A percentile compares a stretch with the other conserved stretches of the same genome.
These are phyloP conservation scores for Cheumatopsyche charites DNA, from an alignment of 1,140 invertebrate species.

Conservation along the genomic window DNA sequence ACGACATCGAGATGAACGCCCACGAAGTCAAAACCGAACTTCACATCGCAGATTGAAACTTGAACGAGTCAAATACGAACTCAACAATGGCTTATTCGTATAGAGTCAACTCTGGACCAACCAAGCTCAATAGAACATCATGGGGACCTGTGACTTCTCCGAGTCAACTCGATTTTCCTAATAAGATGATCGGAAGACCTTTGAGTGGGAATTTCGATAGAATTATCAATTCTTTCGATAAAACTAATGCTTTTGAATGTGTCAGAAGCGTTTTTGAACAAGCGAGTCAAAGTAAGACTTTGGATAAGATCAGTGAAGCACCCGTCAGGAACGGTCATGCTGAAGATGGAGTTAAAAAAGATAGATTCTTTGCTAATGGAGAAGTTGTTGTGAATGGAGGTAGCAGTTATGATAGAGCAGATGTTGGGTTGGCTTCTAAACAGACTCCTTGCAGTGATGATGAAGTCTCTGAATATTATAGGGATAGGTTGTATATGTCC, in stretches of 20 bases:
- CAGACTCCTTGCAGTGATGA: constrained; percentile 67
- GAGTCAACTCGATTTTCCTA: constrained; percentile 50
- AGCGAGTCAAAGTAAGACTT: constrained; percentile 34
- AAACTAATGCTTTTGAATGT: constrained; percentile 60
- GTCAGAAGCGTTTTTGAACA: constrained; percentile 55
- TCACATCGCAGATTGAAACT: background rate
- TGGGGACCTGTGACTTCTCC: constrained; percentile 68
- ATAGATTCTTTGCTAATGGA: constrained; percentile 52
- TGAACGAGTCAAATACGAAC: background rate
- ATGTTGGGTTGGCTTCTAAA: constrained; percentile 59
- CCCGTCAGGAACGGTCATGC: background rate
- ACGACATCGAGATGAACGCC: background rate
- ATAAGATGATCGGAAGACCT: constrained; percentile 55
- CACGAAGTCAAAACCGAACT: background rate
- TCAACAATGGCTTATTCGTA: constrained; percentile 64
- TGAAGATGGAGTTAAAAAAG: constrained; percentile 31
- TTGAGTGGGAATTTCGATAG: constrained; percentile 60
- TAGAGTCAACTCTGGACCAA: constrained; percentile 59
- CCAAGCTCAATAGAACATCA: constrained; percentile 67
- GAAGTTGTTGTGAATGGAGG: constrained; percentile 59
- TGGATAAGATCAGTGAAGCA: constrained; percentile 18
- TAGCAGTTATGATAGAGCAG: constrained; percentile 63
- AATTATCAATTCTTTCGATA: constrained; percentile 61
- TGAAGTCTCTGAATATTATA: constrained; percentile 74
- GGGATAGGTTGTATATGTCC: constrained; percentile 75